Evolutionary conservation across 2,113 vertebrate species (phyloP).

Genomic region (Manacus vitellinus): DNA sequence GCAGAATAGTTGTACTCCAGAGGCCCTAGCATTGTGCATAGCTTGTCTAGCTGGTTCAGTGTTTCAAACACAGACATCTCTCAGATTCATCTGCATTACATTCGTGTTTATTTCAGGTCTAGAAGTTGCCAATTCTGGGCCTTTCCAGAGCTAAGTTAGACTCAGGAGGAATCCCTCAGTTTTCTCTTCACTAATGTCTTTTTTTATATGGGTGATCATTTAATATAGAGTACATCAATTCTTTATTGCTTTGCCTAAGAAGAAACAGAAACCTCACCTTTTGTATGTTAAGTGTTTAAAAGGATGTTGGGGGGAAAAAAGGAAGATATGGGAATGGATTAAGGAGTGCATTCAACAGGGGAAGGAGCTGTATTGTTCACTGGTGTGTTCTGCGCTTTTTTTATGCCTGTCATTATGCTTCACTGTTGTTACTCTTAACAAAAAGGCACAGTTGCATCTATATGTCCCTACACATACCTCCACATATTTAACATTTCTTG

Average conservation of each 20-base stretch:
- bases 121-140: not conserved
- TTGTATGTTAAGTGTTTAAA: not conserved
- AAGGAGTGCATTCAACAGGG: not conserved
- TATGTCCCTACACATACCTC: not conserved
- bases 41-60: not conserved
- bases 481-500: slow-evolving; percentile 24
- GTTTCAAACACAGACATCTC: not conserved
- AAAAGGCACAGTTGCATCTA: not conserved
- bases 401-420: not conserved
- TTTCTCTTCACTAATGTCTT: not conserved
- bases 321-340: not conserved
- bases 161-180: not conserved
- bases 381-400: not conserved
- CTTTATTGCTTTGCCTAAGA: not conserved
- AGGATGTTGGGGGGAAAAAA: not conserved
- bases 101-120: not conserved
- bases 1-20: not conserved
- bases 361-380: not conserved
- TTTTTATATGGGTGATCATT: not conserved
- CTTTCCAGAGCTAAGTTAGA: not conserved
- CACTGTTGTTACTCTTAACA: not conserved
- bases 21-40: not conserved
- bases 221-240: not conserved
- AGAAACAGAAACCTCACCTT: not conserved
- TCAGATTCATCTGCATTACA: not conserved